Evolutionary conservation across 2,888 invertebrate species (phyloP).

Genomic region (Acanthococcus lagerstroemiae): DNA sequence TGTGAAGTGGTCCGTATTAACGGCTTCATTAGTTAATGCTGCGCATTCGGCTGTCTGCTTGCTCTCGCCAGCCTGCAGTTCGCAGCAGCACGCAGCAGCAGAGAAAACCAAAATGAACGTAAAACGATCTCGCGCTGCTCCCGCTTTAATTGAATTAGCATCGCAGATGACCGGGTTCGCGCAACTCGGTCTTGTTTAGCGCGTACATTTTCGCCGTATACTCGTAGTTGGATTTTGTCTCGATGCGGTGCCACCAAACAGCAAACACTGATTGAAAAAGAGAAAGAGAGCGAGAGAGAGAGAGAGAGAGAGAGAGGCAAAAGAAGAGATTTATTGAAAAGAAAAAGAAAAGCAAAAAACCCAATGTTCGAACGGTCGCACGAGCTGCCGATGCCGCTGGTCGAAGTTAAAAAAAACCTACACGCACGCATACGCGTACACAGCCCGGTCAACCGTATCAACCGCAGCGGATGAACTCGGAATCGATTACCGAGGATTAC

Average conservation of each 20-base stretch:
- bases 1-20: neutral
- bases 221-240: no score
- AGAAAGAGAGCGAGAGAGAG: conserved; percentile 11
- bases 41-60: no score
- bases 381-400: neutral
- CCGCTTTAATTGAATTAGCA: neutral
- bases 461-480: conserved; percentile 25
- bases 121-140: no score
- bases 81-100: no score
- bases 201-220: no score
- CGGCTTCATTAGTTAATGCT: neutral
- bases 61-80: no score
- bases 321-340: conserved; percentile 9
- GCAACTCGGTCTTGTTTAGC: no score
- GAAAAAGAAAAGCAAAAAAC: neutral
- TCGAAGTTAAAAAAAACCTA: neutral
- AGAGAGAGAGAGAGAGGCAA: conserved; percentile 17
- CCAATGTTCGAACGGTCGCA: neutral
- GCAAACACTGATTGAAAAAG: no score
- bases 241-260: no score
- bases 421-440: neutral
- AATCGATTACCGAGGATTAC: conserved; percentile 28
- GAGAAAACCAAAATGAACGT: no score
- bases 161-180: neutral
- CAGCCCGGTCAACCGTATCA: conserved; percentile 5